A percentile compares a stretch with the other conserved stretches of the same genome.
phyloP scores from a whole-genome alignment of 2,113 vertebrate genomes.

The Mustela nigripes region DNA sequence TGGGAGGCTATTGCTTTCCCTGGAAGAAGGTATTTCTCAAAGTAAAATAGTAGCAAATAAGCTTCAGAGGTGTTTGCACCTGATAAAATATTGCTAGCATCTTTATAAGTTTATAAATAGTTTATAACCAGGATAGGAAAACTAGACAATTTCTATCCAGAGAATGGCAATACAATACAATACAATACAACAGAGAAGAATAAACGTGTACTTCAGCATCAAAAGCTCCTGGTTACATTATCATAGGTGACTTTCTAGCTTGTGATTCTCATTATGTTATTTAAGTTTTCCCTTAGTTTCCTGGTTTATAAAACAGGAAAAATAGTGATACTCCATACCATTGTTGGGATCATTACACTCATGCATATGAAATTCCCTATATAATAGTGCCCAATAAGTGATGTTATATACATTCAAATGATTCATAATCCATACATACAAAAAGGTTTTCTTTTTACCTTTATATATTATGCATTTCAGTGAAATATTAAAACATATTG shows the following conservation, averaged over 20 bases:
- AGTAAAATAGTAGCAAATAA: not conserved
- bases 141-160: not conserved
- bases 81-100: not conserved
- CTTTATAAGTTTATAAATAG: conserved; percentile 30
- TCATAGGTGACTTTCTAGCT: not conserved
- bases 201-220: not conserved
- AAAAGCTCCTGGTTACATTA: not conserved
- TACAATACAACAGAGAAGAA: not conserved
- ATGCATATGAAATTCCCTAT: not conserved
- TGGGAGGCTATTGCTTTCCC: not conserved
- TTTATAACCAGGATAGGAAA: not conserved
- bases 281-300: not conserved
- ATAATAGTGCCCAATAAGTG: not conserved
- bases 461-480: not conserved
- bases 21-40: not conserved
- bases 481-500: not conserved
- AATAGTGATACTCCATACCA: not conserved
- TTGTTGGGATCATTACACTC: not conserved
- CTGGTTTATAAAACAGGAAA: not conserved
- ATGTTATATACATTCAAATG: not conserved
- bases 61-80: not conserved
- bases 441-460: not conserved
- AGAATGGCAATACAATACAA: not conserved
- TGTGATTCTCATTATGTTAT: not conserved
- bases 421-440: not conserved